Base-by-base conservation (phyloP, 1,140 invertebrate species). In the Lanistes nyassanus region DNA sequence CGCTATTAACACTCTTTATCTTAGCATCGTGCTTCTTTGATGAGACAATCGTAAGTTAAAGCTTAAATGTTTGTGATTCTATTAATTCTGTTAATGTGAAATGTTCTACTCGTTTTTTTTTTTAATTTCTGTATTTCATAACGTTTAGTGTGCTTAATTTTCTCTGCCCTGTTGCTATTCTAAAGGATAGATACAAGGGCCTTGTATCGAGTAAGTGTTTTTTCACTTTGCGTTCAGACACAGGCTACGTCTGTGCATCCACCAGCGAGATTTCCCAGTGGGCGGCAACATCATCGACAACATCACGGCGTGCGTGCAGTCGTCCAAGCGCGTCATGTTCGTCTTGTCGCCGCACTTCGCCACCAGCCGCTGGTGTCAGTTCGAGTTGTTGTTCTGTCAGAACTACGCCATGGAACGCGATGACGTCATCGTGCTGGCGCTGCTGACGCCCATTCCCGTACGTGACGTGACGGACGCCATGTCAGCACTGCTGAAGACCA, bases 371-470 rank as follows among this genome's bases (percentile, higher is more conserved):
- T 85, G 84, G 84, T 85, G 83, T 73, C 71, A 78, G 42, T 82
- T 82, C 70, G 83, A 85, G 83, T 91, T 91, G 11, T 90, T 92
- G 72, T 82, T 84, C n/a, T 78, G 74, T 56, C 68, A 55, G 26
- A 55, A 77, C 34, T 75, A 76, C 51, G 47, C 79, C 9, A n/a
- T 81, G 7, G 60, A 67, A 29, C 39, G 73, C 34, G 55, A 60
- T n/a, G 64, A 76, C 23, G 39, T 68, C 13, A n/a, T 81, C 6
- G 55, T 81, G 4, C 55, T 77, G 9, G 51, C 78, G 31, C 39
- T 75, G 37, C 34, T 80, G n/a, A 76, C 76, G 29, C 56, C 77
- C 51, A 68, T 80, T 26, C 16, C 53, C 9, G 29, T 47, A 31
- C n/a, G 58, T 26, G 62, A 78, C 66, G 53, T 80, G 51, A 77